phyloP scores from a whole-genome alignment of 2,888 invertebrate species.

The Drosophila macrospina region DNA sequence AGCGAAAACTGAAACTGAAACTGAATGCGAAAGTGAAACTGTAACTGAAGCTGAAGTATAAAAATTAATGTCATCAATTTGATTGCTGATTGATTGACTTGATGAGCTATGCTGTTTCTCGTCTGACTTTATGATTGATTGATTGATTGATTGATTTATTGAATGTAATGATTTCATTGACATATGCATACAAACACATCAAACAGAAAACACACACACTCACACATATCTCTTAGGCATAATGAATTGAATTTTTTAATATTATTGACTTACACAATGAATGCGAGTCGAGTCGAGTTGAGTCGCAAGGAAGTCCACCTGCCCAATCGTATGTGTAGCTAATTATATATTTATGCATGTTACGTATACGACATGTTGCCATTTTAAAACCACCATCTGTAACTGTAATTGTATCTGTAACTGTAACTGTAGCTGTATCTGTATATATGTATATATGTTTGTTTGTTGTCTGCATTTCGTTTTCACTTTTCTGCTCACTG shows the following conservation, averaged over 20 bases:
- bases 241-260: slow-evolving; percentile 54
- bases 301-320: background rate
- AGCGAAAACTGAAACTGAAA: slow-evolving; percentile 9
- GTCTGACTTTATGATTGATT: slow-evolving; percentile 66
- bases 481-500: slow-evolving; percentile 38
- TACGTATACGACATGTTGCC: slow-evolving; percentile 39
- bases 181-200: slow-evolving; percentile 49
- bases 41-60: slow-evolving; percentile 14
- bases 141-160: slow-evolving; percentile 71
- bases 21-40: slow-evolving; percentile 17
- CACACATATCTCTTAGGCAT: slow-evolving; percentile 26
- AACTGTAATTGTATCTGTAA: slow-evolving; percentile 23
- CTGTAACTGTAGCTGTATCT: slow-evolving; percentile 24
- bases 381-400: slow-evolving; percentile 17
- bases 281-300: background rate
- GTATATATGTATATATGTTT: slow-evolving; percentile 19
- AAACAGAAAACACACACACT: background rate
- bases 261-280: slow-evolving; percentile 16
- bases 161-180: slow-evolving; percentile 56
- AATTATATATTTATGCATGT: slow-evolving; percentile 53
- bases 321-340: slow-evolving; percentile 35
- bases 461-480: slow-evolving; percentile 14
- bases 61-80: slow-evolving; percentile 58
- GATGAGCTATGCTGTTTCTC: slow-evolving; percentile 53
- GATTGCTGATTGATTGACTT: slow-evolving; percentile 66